Percentiles rank a stretch among this genome's conserved stretches.
Conservation (phyloP, 2,113 vertebrate species). For the Protobothrops flavoviridis region DNA sequence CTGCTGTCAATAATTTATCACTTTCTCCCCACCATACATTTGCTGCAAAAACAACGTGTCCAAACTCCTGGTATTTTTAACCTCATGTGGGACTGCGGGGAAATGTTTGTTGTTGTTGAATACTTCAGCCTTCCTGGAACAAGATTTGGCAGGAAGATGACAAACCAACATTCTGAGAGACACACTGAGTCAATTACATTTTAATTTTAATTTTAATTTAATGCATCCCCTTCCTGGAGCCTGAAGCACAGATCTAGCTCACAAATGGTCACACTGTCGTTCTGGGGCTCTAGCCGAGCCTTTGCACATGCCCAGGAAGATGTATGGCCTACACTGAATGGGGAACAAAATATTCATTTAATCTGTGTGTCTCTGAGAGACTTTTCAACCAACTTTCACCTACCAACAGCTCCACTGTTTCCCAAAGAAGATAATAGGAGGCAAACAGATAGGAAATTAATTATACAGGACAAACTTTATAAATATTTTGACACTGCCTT, state of each 20-base stretch:
- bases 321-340: neutral
- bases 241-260: neutral
- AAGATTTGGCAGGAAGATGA: conserved; percentile 47
- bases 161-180: conserved; percentile 39
- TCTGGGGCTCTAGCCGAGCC: neutral
- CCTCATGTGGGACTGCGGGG: conserved; percentile 51
- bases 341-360: neutral
- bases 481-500: neutral
- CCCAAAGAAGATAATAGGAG: neutral
- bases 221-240: neutral
- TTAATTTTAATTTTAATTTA: neutral
- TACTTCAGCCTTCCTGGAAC: conserved; percentile 43
- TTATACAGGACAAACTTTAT: neutral
- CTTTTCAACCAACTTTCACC: neutral
- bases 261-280: neutral
- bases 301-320: neutral
- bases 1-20: conserved; percentile 54
- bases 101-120: conserved; percentile 61
- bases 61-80: conserved; percentile 53
- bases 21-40: conserved; percentile 43
- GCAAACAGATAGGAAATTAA: neutral
- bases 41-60: conserved; percentile 43
- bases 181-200: conserved; percentile 42
- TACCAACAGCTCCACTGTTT: neutral
- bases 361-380: neutral